phyloP scores from a whole-genome alignment of 1,140 invertebrate species.

The Scaptodrosophila lebanonensis region DNA sequence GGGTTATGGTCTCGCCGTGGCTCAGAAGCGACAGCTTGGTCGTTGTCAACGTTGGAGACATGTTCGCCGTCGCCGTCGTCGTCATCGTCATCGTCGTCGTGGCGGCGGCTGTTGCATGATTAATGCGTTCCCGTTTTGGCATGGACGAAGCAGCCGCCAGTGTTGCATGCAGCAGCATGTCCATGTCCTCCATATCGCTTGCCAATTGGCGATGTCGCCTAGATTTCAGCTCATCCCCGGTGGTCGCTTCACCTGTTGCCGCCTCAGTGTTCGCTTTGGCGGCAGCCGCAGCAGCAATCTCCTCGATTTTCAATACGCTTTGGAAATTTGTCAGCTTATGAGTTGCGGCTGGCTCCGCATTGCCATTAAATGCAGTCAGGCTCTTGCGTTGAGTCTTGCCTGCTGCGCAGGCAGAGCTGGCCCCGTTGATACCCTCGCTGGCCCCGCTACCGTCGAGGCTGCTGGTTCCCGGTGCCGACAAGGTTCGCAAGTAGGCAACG shows the following conservation, averaged over 20 bases:
- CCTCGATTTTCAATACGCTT: slow-evolving; percentile 74
- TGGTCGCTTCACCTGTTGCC: slow-evolving; percentile 44
- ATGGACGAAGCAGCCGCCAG: slow-evolving; percentile 43
- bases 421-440: neutral
- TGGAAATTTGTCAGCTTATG: slow-evolving; percentile 77
- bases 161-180: slow-evolving; percentile 31
- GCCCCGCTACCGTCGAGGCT: slow-evolving; percentile 2
- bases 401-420: slow-evolving; percentile 3
- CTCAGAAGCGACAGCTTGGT: neutral
- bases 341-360: slow-evolving; percentile 37
- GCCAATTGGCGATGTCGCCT: slow-evolving; percentile 70
- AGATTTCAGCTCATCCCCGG: slow-evolving; percentile 57
- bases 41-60: slow-evolving; percentile 42
- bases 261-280: slow-evolving; percentile 24
- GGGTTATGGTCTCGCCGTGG: slow-evolving; percentile 50
- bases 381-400: slow-evolving; percentile 59
- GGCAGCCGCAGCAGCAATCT: slow-evolving; percentile 27
- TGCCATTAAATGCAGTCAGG: slow-evolving; percentile 55
- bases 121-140: slow-evolving; percentile 76
- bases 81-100: slow-evolving; percentile 1
- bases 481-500: slow-evolving; percentile 69
- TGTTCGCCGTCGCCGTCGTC: slow-evolving; percentile 11
- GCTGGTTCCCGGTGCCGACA: slow-evolving; percentile 62
- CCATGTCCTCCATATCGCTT: slow-evolving; percentile 55
- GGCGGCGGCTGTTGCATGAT: slow-evolving; percentile 53